Conservation (phyloP, 1,140 invertebrate genomes). For the Adelges cooleyi region DNA sequence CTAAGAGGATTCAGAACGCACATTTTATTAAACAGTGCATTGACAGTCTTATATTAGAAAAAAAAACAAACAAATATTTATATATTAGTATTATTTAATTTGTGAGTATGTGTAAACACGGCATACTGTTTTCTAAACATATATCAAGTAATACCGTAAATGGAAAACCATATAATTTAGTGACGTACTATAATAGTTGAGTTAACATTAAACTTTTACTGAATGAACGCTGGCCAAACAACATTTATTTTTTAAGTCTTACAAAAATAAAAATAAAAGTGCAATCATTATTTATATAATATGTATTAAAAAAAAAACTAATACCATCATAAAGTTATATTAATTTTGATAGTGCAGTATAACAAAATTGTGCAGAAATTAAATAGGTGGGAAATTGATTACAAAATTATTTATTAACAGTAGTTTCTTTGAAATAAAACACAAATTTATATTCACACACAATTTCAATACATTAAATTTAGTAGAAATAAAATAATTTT, state of each 20-base stretch:
- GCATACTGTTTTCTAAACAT: too few relatives aligned
- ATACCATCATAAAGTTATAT: too few relatives aligned
- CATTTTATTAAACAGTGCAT: background rate
- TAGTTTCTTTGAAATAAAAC: background rate
- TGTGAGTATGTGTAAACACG: too few relatives aligned
- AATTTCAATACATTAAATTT: slow-evolving; percentile 7
- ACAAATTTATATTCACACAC: slow-evolving; percentile 19
- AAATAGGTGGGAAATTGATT: background rate
- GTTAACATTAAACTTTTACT: too few relatives aligned
- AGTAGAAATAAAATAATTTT: slow-evolving; percentile 10
- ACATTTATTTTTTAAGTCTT: too few relatives aligned
- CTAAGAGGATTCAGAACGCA: background rate
- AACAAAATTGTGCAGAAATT: background rate
- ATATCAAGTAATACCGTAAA: too few relatives aligned
- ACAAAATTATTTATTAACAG: background rate
- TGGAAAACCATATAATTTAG: too few relatives aligned
- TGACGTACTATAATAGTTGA: too few relatives aligned
- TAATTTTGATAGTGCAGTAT: background rate
- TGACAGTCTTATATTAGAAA: background rate
- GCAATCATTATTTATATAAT: background rate
- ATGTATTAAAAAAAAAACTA: too few relatives aligned
- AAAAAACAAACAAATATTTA: too few relatives aligned
- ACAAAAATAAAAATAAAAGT: background rate
- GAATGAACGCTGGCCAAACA: too few relatives aligned
- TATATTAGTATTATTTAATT: too few relatives aligned